Evolutionary conservation across 92 coral and sea anemone species (phyloP).

Genomic region (Diadumene lineata): DNA sequence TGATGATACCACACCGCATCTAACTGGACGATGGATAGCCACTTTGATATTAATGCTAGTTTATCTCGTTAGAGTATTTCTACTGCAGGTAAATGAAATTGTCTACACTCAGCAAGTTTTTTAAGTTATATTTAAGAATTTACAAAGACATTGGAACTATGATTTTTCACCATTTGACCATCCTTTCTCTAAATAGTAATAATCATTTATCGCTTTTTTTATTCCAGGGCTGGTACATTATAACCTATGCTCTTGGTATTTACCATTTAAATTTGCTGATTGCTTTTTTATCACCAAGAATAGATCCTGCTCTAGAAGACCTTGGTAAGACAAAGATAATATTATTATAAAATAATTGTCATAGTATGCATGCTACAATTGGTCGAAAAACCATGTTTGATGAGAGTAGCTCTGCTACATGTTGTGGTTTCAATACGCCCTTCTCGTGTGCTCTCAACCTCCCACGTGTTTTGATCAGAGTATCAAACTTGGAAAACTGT

Average conservation of each 20-base stretch:
- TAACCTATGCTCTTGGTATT: constrained; percentile 96
- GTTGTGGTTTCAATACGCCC: too few relatives aligned
- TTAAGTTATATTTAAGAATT: neutral
- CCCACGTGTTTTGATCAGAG: too few relatives aligned
- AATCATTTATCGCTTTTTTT: constrained; percentile 5
- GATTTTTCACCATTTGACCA: neutral
- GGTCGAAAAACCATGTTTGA: too few relatives aligned
- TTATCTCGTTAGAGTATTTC: constrained; percentile 80
- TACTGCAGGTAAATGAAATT: constrained; percentile 71
- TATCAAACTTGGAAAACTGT: too few relatives aligned
- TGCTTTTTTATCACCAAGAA: constrained; percentile 94
- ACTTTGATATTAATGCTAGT: constrained; percentile 64
- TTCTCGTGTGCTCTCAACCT: too few relatives aligned
- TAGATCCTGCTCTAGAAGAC: constrained; percentile 97
- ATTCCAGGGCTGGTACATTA: constrained; percentile 96
- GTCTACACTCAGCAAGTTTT: neutral
- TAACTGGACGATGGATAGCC: constrained; percentile 80
- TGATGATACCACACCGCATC: constrained; percentile 89
- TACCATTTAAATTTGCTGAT: constrained; percentile 94
- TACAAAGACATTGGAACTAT: neutral
- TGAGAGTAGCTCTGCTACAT: too few relatives aligned
- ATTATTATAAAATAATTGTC: neutral
- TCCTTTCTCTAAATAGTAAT: neutral
- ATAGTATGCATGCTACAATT: neutral
- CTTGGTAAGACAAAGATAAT: too few relatives aligned